These are phyloP conservation scores for Chiridota heheva DNA, from an alignment of 35 echinoderm and acorn worm genomes.

Conservation along the genomic window DNA sequence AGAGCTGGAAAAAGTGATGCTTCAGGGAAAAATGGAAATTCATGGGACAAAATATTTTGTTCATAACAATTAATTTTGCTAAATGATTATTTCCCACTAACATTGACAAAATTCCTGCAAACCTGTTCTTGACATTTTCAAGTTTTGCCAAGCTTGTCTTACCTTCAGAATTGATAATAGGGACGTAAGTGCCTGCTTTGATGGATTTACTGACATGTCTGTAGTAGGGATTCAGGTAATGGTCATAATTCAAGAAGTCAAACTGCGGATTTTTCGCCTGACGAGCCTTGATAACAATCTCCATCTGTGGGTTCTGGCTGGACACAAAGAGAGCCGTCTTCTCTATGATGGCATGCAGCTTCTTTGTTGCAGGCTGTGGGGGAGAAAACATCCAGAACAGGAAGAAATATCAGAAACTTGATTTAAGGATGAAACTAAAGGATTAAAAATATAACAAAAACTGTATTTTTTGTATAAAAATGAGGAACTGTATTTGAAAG, in stretches of 20 bases:
- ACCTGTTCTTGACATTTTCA: too few species aligned
- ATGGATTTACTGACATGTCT: slow-evolving; percentile 78
- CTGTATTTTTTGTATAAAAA: neutral
- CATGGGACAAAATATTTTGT: too few species aligned
- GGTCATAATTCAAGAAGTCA: slow-evolving; percentile 93
- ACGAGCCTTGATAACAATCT: slow-evolving; percentile 93
- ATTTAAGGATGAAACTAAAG: neutral
- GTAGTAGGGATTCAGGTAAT: slow-evolving; percentile 98
- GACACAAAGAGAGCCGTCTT: slow-evolving; percentile 80
- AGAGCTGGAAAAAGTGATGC: too few species aligned
- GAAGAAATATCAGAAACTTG: neutral
- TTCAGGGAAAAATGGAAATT: too few species aligned
- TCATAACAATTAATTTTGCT: too few species aligned
- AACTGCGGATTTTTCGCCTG: slow-evolving; percentile 98
- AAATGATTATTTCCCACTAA: too few species aligned
- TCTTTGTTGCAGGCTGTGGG: slow-evolving; percentile 78
- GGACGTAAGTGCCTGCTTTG: slow-evolving; percentile 75
- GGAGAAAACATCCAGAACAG: neutral
- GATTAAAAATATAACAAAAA: neutral
- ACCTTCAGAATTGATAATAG: slow-evolving; percentile 39
- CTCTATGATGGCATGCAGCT: slow-evolving; percentile 87
- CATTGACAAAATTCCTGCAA: too few species aligned
- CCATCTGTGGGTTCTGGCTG: slow-evolving; percentile 83
- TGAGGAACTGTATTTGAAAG: neutral
- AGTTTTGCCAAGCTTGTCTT: slow-evolving; percentile 1